These are phyloP conservation scores for Kobus ellipsiprymnus DNA, from an alignment of 2,113 vertebrate species.

Conservation along the genomic window DNA sequence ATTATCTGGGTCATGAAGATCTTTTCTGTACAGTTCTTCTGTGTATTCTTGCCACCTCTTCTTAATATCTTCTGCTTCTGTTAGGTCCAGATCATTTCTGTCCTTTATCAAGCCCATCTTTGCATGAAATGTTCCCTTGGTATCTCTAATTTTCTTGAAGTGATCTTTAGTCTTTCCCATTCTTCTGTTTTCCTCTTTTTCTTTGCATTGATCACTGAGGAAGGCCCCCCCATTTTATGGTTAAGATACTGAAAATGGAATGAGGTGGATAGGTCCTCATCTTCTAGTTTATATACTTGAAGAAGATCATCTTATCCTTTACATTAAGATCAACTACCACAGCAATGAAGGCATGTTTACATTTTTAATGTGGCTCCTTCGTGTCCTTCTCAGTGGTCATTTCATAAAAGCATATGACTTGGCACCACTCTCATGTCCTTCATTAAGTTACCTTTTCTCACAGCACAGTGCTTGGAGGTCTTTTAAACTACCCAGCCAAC, in stretches of 20 bases:
- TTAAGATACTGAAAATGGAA: neutral
- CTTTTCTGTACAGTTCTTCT: too few relatives aligned
- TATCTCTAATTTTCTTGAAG: too few relatives aligned
- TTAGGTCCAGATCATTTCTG: too few relatives aligned
- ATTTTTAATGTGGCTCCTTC: neutral
- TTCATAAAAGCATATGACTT: neutral
- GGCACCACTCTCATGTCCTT: neutral
- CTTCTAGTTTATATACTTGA: neutral
- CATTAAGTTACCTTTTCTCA: neutral
- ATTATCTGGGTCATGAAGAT: too few relatives aligned
- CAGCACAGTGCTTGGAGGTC: neutral
- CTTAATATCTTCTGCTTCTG: too few relatives aligned
- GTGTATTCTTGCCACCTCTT: too few relatives aligned
- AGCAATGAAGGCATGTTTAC: neutral
- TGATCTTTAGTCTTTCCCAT: too few relatives aligned
- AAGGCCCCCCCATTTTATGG: neutral
- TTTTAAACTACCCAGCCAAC: neutral
- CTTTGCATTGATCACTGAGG: too few relatives aligned
- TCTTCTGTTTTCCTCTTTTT: too few relatives aligned
- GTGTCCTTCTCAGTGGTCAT: neutral
- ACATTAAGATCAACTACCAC: neutral
- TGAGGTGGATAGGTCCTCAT: neutral
- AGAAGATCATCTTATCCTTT: neutral
- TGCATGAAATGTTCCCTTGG: too few relatives aligned
- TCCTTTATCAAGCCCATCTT: too few relatives aligned